Percentiles rank a stretch among this genome's conserved stretches.
Evolutionary conservation across 2,797 vertebrate genomes (phyloP).

Genomic region (Hyperoplus immaculatus): DNA sequence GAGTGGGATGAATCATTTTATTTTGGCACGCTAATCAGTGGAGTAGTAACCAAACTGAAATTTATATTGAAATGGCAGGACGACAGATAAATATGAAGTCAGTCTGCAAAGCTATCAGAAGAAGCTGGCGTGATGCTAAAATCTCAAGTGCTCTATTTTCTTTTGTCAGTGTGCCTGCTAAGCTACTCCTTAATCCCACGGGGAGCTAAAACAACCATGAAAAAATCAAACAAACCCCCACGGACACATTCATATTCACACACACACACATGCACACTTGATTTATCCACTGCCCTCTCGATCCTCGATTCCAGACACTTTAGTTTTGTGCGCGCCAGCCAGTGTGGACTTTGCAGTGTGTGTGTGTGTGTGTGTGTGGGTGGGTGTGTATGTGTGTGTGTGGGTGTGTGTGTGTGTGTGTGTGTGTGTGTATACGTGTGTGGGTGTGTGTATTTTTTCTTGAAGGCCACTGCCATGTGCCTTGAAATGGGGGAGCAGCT

Average conservation of each 20-base stretch:
- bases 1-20: slow-evolving; percentile 24
- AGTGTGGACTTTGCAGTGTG: background rate
- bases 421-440: background rate
- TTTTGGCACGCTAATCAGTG: background rate
- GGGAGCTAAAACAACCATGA: slow-evolving; percentile 14
- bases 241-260: slow-evolving; percentile 26
- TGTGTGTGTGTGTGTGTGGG: background rate
- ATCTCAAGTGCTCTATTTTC: slow-evolving; percentile 1
- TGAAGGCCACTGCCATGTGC: slow-evolving; percentile 65
- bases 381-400: slow-evolving; percentile 33
- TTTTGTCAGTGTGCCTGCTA: slow-evolving; percentile 12
- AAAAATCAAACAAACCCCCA: slow-evolving; percentile 40
- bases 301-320: slow-evolving; percentile 20
- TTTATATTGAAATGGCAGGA: slow-evolving; percentile 25
- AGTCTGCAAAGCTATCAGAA: slow-evolving; percentile 11
- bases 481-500: slow-evolving; percentile 30
- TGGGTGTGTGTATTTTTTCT: slow-evolving; percentile 35
- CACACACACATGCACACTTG: slow-evolving; percentile 24
- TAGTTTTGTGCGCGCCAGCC: background rate
- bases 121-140: slow-evolving; percentile 4
- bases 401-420: slow-evolving; percentile 32
- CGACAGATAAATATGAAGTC: slow-evolving; percentile 22
- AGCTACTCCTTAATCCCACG: slow-evolving; percentile 22
- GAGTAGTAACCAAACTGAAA: background rate
- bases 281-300: slow-evolving; percentile 43